A percentile compares a stretch with the other conserved stretches of the same genome.
These are phyloP conservation scores for Phalera bucephala DNA, from an alignment of 2,888 invertebrate species.

Conservation along the genomic window DNA sequence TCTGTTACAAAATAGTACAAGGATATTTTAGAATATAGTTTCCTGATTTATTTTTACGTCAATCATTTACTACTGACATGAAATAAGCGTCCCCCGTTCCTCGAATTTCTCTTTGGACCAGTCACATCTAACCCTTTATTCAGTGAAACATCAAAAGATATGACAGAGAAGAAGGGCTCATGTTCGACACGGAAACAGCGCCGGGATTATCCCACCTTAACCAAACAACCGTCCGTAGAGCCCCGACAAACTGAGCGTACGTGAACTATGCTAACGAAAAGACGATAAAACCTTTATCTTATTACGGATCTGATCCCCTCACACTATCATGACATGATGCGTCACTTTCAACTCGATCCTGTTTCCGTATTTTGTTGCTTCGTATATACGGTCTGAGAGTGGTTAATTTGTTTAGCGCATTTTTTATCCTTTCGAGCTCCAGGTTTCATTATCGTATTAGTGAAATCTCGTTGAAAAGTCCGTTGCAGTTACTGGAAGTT, in stretches of 20 bases:
- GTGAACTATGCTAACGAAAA: conserved; percentile 76
- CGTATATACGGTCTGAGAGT: conserved; percentile 7
- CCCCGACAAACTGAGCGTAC: conserved; percentile 51
- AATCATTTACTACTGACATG: no score
- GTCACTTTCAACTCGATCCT: conserved; percentile 32
- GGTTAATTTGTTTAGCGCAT: conserved; percentile 20
- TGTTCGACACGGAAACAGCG: conserved; percentile 59
- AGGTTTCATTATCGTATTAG: neutral
- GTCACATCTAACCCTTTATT: conserved; percentile 43
- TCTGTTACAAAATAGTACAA: no score
- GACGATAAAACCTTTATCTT: conserved; percentile 79
- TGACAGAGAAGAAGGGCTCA: conserved; percentile 36
- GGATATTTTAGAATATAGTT: no score
- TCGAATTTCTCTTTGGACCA: conserved; percentile 19
- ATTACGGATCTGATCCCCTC: conserved; percentile 58
- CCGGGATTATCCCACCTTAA: conserved; percentile 69
- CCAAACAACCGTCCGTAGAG: conserved; percentile 69
- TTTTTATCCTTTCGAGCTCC: neutral
- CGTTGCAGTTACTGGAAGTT: neutral
- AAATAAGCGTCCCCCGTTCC: no score
- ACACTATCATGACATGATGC: conserved; percentile 28
- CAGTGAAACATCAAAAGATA: conserved; percentile 56
- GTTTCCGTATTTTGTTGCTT: conserved; percentile 22
- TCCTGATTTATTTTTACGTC: no score
- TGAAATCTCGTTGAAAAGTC: neutral